Evolutionary conservation across 2,113 vertebrate genomes (phyloP).

Genomic region (Microcebus jonahi): DNA sequence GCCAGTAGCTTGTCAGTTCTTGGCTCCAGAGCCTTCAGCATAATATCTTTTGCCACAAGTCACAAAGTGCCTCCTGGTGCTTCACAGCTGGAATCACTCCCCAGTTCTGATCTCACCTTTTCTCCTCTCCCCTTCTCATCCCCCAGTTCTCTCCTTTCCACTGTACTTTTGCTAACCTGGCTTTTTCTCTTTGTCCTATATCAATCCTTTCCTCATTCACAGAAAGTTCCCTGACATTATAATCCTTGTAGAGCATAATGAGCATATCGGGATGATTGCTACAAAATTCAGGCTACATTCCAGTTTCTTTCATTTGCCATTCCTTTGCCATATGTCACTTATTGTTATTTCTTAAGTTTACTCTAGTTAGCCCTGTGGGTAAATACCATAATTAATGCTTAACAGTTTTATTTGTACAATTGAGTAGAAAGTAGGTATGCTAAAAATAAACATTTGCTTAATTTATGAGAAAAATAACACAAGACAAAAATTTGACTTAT

Average conservation of each 20-base stretch:
- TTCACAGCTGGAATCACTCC: too few relatives aligned
- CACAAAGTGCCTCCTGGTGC: too few relatives aligned
- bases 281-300: not conserved
- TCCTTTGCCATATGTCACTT: not conserved
- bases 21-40: not conserved
- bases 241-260: not conserved
- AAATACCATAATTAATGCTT: not conserved
- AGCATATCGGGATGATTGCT: not conserved
- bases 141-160: accelerated
- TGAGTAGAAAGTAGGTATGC: not conserved
- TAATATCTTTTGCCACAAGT: not conserved
- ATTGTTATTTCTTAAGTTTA: not conserved
- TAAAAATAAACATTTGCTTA: not conserved
- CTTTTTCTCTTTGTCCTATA: not conserved
- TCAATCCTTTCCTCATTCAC: not conserved
- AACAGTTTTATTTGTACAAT: not conserved
- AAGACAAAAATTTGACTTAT: not conserved
- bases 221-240: not conserved
- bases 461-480: conserved; percentile 5
- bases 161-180: not conserved
- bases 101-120: not conserved
- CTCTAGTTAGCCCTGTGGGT: not conserved
- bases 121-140: not conserved
- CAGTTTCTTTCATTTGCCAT: not conserved
- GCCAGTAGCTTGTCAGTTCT: not conserved